phyloP scores from a whole-genome alignment of 2,113 vertebrate species.

The Limanda limanda region DNA sequence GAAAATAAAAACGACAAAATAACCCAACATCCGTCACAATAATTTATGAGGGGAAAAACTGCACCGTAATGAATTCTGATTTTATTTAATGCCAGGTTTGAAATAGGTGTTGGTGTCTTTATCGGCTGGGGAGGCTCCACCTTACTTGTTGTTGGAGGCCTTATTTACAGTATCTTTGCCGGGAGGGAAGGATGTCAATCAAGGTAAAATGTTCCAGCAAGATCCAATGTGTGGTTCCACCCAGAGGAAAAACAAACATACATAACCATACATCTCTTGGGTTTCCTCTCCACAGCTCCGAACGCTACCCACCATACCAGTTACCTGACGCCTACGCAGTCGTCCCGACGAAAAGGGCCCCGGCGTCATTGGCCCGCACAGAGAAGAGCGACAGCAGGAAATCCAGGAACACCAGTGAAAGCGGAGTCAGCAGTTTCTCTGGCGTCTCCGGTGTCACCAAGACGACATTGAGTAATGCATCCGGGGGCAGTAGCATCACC shows the following conservation, averaged over 20 bases:
- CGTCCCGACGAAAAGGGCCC: slow-evolving; percentile 40
- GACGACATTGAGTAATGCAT: slow-evolving; percentile 54
- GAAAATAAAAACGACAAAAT: not conserved
- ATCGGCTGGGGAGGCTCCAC: slow-evolving; percentile 94
- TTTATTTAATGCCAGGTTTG: slow-evolving; percentile 85
- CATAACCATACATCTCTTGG: slow-evolving; percentile 14
- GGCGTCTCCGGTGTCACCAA: not conserved
- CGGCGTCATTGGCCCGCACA: slow-evolving; percentile 27
- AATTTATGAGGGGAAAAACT: not conserved
- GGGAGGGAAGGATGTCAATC: slow-evolving; percentile 74
- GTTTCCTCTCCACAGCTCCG: slow-evolving; percentile 49
- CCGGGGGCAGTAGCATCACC: slow-evolving; percentile 44
- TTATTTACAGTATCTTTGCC: slow-evolving; percentile 87
- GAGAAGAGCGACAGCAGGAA: slow-evolving; percentile 40
- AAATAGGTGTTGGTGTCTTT: slow-evolving; percentile 93
- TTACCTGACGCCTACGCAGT: slow-evolving; percentile 40
- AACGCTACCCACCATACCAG: slow-evolving; percentile 32
- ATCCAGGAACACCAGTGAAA: slow-evolving; percentile 37
- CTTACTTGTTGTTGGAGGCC: slow-evolving; percentile 90
- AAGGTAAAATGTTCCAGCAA: slow-evolving; percentile 56
- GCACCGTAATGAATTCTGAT: not conserved
- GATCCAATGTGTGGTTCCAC: not conserved
- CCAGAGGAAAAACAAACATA: not conserved
- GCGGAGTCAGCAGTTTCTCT: slow-evolving; percentile 50
- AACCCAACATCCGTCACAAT: rapidly evolving